phyloP scores from a whole-genome alignment of 35 echinoderm and acorn worm genomes.

The Holothuria glaberrima region DNA sequence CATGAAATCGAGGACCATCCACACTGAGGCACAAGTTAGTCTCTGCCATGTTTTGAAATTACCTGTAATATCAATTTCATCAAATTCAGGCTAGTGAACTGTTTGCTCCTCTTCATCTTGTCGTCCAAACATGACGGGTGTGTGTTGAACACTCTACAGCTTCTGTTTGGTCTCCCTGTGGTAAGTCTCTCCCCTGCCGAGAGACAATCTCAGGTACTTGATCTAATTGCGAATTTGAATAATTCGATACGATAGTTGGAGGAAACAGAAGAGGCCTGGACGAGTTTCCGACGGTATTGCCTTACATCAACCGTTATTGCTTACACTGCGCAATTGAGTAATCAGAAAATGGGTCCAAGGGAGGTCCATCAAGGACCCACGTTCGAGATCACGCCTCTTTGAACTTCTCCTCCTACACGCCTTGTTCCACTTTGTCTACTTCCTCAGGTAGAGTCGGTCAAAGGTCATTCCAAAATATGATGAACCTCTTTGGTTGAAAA shows the following conservation, averaged over 20 bases:
- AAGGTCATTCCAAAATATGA: no score
- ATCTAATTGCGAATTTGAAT: conserved; percentile 17
- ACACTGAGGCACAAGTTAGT: no score
- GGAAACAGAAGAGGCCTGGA: neutral
- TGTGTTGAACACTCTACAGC: no score
- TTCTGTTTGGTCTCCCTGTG: neutral
- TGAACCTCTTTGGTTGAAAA: no score
- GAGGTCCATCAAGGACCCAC: no score
- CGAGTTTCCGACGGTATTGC: neutral
- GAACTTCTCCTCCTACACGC: no score
- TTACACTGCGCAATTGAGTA: conserved; percentile 24
- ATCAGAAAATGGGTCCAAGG: conserved; percentile 9
- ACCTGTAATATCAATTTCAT: conserved; percentile 22
- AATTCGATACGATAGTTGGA: conserved; percentile 28
- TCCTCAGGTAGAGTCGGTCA: no score
- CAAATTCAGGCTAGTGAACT: conserved; percentile 22
- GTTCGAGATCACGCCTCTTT: no score
- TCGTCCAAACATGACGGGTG: neutral
- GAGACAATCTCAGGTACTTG: neutral
- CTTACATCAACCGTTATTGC: neutral
- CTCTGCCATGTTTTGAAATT: neutral
- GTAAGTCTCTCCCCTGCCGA: neutral
- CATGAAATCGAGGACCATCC: no score
- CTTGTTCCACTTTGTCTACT: no score
- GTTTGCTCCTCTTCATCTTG: neutral